These are phyloP conservation scores for Apolygus lucorum DNA, from an alignment of 1,140 invertebrate species.

Conservation along the genomic window DNA sequence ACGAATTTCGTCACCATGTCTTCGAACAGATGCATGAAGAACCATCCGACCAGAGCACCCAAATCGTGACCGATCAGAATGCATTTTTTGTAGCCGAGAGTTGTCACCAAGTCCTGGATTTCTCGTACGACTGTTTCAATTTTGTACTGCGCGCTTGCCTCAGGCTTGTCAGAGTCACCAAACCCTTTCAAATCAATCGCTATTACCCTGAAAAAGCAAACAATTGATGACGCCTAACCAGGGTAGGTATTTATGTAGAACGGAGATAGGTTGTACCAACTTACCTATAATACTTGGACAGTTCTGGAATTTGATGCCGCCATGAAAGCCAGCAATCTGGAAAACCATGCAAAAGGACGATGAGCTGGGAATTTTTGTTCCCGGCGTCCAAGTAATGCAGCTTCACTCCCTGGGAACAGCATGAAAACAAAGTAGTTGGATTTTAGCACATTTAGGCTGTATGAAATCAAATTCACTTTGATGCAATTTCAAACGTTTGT, in stretches of 20 bases:
- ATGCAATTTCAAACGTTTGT: too few relatives aligned
- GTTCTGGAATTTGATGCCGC: conserved; percentile 52
- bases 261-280: not conserved
- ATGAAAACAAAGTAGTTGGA: too few relatives aligned
- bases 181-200: conserved; percentile 74
- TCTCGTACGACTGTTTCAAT: conserved; percentile 55
- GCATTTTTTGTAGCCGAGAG: conserved; percentile 49
- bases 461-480: too few relatives aligned
- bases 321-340: conserved; percentile 67
- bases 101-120: conserved; percentile 56
- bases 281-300: conserved; percentile 47
- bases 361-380: conserved; percentile 45
- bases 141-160: conserved; percentile 49
- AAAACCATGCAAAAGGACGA: conserved; percentile 66
- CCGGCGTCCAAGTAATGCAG: conserved; percentile 68
- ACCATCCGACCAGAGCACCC: conserved; percentile 67
- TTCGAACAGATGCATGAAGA: conserved; percentile 53
- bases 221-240: not conserved
- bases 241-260: not conserved
- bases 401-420: conserved; percentile 55
- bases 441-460: too few relatives aligned
- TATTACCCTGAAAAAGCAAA: conserved; percentile 50
- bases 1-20: conserved; percentile 63
- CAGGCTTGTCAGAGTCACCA: conserved; percentile 72
- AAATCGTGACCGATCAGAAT: conserved; percentile 71